phyloP scores from a whole-genome alignment of 1,140 invertebrate species.

The Drosophila murphyi region DNA sequence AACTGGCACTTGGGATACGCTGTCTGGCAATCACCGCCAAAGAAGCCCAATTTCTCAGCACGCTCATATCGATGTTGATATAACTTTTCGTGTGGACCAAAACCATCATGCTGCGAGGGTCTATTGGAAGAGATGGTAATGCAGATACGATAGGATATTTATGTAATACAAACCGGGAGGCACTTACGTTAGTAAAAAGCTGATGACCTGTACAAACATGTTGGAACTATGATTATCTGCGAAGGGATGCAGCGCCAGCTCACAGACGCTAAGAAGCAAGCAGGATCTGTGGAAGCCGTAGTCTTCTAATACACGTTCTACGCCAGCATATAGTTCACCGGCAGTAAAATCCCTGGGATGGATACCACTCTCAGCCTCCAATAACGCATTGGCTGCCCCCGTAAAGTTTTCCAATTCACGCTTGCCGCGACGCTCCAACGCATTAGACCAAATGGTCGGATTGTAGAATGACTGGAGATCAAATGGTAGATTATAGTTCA shows the following conservation, averaged over 20 bases:
- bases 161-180: no score
- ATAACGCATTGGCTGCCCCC: neutral
- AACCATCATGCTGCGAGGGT: slow-evolving; percentile 77
- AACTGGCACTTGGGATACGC: slow-evolving; percentile 66
- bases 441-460: slow-evolving; percentile 63
- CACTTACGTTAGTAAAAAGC: slow-evolving; percentile 79
- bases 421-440: slow-evolving; percentile 43
- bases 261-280: slow-evolving; percentile 73
- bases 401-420: slow-evolving; percentile 35
- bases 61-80: slow-evolving; percentile 69
- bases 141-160: neutral
- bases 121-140: slow-evolving; percentile 37
- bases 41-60: slow-evolving; percentile 71
- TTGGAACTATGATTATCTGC: slow-evolving; percentile 56
- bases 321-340: slow-evolving; percentile 66
- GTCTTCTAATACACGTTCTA: slow-evolving; percentile 59
- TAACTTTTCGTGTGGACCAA: slow-evolving; percentile 53
- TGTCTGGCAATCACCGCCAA: slow-evolving; percentile 63
- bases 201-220: slow-evolving; percentile 62
- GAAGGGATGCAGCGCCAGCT: slow-evolving; percentile 77
- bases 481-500: slow-evolving; percentile 74
- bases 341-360: slow-evolving; percentile 75
- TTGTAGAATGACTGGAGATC: slow-evolving; percentile 64
- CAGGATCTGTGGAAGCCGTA: slow-evolving; percentile 75
- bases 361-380: slow-evolving; percentile 23